A percentile compares a stretch with the other conserved stretches of the same genome.
Evolutionary conservation across 2,888 invertebrate species (phyloP).

Genomic region (Pteria penguin): DNA sequence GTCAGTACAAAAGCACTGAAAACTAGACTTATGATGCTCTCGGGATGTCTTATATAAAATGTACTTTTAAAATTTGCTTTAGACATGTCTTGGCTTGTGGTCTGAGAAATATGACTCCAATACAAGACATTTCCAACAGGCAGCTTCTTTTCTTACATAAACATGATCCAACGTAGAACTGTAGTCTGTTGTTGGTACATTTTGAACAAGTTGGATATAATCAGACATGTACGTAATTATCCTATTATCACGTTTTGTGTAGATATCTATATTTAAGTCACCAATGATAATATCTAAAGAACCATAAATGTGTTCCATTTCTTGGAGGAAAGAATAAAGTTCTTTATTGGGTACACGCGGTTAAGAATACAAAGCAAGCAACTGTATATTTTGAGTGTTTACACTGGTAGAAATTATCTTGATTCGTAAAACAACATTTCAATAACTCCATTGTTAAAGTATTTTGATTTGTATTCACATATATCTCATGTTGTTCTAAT

Average conservation of each 20-base stretch:
- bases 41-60: too few species aligned
- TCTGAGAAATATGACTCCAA: background rate
- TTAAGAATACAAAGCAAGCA: background rate
- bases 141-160: background rate
- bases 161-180: background rate
- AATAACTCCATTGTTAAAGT: background rate
- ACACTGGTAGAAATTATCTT: background rate
- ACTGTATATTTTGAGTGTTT: background rate
- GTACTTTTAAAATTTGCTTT: too few species aligned
- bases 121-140: background rate
- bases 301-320: background rate
- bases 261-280: background rate
- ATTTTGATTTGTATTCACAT: background rate
- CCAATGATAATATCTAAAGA: background rate
- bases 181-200: background rate
- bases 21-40: too few species aligned
- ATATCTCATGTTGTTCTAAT: background rate
- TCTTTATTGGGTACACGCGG: background rate
- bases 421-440: background rate
- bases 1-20: too few species aligned
- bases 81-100: background rate
- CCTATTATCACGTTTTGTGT: background rate
- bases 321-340: background rate
- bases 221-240: background rate
- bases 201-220: background rate